Base-by-base conservation (phyloP, 2,797 vertebrate genomes). In the Myiothlypis coronata region DNA sequence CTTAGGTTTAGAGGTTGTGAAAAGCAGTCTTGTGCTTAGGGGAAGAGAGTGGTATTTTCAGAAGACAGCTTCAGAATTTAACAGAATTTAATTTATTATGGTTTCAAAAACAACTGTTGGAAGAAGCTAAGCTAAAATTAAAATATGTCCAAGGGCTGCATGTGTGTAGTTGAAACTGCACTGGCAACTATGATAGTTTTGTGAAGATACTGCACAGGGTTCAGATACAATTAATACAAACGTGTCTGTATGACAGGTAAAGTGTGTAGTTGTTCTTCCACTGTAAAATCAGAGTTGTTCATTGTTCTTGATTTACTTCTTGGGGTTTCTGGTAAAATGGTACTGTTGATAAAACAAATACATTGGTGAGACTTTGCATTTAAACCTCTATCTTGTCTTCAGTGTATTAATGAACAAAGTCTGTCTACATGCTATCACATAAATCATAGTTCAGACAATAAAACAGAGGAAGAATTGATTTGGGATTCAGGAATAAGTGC, bases 161-260 rank as follows among this genome's bases (percentile, higher is more conserved):
- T 9, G 19, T 47, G 3, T 52, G 39, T 44, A 30, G 41, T 39
- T 75, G 46, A 14, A 57, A 7, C n/a, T 75, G 34, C 8, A 8
- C 12, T 61, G 67, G 43, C 39, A 86, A 0, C 43, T 87, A 0
- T 23, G 44, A 7, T n/a, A 37, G 27, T 53, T 86, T 43, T 12
- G 5, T 43, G 41, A 64, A 53, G 53, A 6, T 12, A 5, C 11
- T 61, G 24, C 35, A 30, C n/a, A 41, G n/a, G 10, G 16, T 57
- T 92, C 47, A 55, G 26, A 37, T 72, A 12, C 44, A 76, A n/a
- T 89, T 89, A 34, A 77, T 74, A 37, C 19, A 63, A 70, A 56
- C 0, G 0, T n/a, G 3, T 56, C 24, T 49, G 1, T 16, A 3
- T 39, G 49, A 26, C 22, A 57, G 37, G 35, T 47, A 9, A 86